Percentiles rank a stretch among this genome's conserved stretches.
Conservation (phyloP, 2,797 vertebrate species). For the Brachyalestes nurse region DNA sequence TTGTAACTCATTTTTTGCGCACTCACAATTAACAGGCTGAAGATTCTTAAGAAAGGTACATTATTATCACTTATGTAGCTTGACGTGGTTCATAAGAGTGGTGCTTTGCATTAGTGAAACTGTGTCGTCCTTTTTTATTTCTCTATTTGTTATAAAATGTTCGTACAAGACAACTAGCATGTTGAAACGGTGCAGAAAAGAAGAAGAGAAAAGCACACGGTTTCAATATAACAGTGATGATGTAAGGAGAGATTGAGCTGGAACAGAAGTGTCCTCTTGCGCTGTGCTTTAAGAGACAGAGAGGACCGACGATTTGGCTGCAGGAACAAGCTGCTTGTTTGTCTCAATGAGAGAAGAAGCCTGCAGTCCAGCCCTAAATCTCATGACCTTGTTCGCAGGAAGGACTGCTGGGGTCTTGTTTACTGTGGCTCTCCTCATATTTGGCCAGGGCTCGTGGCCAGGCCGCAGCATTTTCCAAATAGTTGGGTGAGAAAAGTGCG, state of each 20-base stretch:
- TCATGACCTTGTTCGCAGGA: conserved; percentile 27
- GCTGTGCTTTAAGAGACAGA: background rate
- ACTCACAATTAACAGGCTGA: background rate
- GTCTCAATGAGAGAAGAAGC: background rate
- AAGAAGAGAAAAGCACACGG: background rate
- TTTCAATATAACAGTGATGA: background rate
- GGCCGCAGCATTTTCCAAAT: conserved; percentile 64
- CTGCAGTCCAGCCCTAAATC: conserved; percentile 19
- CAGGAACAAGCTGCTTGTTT: conserved; percentile 2
- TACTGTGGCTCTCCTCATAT: conserved; percentile 73
- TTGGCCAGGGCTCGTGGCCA: conserved; percentile 70
- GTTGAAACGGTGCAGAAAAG: too few relatives aligned
- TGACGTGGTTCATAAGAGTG: background rate
- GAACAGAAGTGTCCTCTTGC: background rate
- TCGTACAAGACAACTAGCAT: too few relatives aligned
- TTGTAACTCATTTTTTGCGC: background rate
- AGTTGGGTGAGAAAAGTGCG: conserved; percentile 58
- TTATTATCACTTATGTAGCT: background rate
- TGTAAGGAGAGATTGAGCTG: background rate
- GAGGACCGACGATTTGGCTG: background rate
- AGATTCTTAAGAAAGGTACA: background rate
- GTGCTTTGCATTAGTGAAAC: background rate
- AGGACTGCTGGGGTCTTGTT: conserved; percentile 63
- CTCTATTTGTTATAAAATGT: background rate
- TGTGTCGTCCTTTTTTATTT: background rate